Conservation (phyloP, 1,140 invertebrate species). For the Cotesia typhae region DNA sequence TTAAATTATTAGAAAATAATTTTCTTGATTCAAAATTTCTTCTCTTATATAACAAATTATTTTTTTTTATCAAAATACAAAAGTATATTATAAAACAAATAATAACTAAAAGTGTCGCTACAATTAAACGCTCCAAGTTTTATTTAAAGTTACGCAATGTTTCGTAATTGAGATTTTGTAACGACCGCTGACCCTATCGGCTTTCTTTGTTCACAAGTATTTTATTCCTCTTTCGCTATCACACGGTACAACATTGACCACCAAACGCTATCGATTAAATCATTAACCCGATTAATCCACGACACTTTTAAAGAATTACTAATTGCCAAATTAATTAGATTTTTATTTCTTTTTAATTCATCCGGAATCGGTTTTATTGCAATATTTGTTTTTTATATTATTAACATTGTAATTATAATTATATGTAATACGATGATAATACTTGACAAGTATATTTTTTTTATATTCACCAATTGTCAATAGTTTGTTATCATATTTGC, state of each 20-base stretch:
- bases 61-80: not conserved
- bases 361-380: no score
- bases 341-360: no score
- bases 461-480: not conserved
- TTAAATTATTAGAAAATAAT: no score
- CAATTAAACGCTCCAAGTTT: conserved; percentile 4
- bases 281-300: conserved; percentile 27
- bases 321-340: no score
- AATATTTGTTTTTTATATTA: no score
- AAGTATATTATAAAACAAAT: not conserved
- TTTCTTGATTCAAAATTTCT: no score
- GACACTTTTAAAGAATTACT: no score
- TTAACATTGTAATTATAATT: no score
- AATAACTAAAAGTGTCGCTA: conserved; percentile 10
- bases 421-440: no score
- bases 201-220: conserved; percentile 17
- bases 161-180: conserved; percentile 51
- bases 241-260: not conserved
- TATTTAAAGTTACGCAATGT: conserved; percentile 39
- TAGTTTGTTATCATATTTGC: not conserved
- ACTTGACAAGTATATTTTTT: not conserved
- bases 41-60: no score
- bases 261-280: not conserved
- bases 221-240: conserved; percentile 20
- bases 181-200: conserved; percentile 41